Evolutionary conservation across 1,140 invertebrate species (phyloP).

Genomic region (Zaprionus capensis): DNA sequence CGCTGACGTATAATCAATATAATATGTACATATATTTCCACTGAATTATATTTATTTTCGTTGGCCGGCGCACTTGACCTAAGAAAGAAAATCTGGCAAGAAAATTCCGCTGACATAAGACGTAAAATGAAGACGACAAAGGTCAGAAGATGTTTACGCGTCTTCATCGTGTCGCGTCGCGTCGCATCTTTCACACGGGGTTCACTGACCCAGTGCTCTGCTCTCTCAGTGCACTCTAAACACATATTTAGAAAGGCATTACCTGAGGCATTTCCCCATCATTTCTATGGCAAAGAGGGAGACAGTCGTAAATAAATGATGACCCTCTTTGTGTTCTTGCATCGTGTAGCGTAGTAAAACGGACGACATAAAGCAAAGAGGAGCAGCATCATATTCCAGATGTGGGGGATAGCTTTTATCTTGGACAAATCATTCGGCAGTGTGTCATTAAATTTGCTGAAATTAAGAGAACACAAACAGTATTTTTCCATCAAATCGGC

Average conservation of each 20-base stretch:
- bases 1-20: conserved; percentile 46
- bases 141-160: conserved; percentile 17
- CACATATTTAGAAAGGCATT: conserved; percentile 28
- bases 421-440: conserved; percentile 1
- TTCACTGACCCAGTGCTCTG: conserved; percentile 62
- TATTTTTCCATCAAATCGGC: neutral
- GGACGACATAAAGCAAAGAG: conserved; percentile 17
- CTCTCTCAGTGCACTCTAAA: conserved; percentile 39
- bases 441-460: conserved; percentile 18
- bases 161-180: neutral
- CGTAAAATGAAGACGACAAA: neutral
- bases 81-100: conserved; percentile 14
- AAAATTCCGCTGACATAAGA: conserved; percentile 17
- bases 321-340: conserved; percentile 35
- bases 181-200: neutral
- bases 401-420: neutral
- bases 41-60: conserved; percentile 35
- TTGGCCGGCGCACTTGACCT: conserved; percentile 24
- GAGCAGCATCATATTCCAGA: neutral
- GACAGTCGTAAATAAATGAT: conserved; percentile 60
- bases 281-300: conserved; percentile 7
- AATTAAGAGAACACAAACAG: neutral
- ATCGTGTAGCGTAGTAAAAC: conserved; percentile 12
- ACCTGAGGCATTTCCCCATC: conserved; percentile 19
- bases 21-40: conserved; percentile 1